Conservation (phyloP, 2,888 invertebrate species). For the Alloscopus bannaensis region DNA sequence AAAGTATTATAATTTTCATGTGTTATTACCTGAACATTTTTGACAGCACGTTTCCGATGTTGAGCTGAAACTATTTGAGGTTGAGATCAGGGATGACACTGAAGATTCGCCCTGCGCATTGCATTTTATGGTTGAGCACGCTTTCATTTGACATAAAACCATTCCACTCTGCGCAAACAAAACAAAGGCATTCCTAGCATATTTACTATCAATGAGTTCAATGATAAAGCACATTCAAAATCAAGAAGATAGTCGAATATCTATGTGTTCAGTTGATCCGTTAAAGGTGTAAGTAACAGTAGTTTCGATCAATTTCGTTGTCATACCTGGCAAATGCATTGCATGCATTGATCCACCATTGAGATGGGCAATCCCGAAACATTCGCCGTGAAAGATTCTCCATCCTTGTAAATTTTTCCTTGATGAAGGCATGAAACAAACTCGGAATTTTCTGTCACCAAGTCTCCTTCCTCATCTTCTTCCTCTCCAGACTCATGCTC, state of each 20-base stretch:
- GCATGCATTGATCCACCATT: conserved; percentile 75
- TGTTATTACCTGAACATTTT: conserved; percentile 74
- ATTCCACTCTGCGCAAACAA: conserved; percentile 74
- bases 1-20: conserved; percentile 5
- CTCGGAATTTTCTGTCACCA: conserved; percentile 63
- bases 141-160: conserved; percentile 75
- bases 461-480: conserved; percentile 65
- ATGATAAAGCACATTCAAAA: too few relatives aligned
- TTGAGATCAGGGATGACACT: conserved; percentile 31
- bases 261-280: too few relatives aligned
- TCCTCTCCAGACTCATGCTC: conserved; percentile 55
- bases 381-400: conserved; percentile 76
- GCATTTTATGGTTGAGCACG: conserved; percentile 74
- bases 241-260: too few relatives aligned
- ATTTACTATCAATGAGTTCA: too few relatives aligned
- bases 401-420: conserved; percentile 75
- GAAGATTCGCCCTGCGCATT: conserved; percentile 65
- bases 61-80: conserved; percentile 29
- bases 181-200: background rate
- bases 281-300: too few relatives aligned
- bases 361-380: conserved; percentile 74
- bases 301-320: too few relatives aligned
- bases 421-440: conserved; percentile 74
- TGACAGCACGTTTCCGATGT: conserved; percentile 75
- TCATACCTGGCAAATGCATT: conserved; percentile 76